Evolutionary conservation across 2,113 vertebrate species (phyloP).

Genomic region (Stegostoma tigrinum): DNA sequence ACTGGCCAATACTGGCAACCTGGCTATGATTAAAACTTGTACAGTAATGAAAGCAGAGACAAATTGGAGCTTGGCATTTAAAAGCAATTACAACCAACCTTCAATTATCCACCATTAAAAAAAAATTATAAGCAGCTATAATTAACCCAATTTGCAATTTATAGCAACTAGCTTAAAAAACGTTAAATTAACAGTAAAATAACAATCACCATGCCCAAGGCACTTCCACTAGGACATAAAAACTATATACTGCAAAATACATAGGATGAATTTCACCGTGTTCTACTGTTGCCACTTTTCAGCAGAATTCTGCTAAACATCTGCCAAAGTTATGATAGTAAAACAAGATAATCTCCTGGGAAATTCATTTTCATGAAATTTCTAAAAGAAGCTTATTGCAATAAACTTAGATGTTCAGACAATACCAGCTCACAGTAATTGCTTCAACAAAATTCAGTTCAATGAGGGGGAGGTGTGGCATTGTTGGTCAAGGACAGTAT

Average conservation of each 20-base stretch:
- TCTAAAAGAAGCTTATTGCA: neutral
- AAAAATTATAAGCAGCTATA: neutral
- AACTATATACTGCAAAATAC: neutral
- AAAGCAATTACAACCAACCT: neutral
- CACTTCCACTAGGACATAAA: neutral
- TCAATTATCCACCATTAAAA: neutral
- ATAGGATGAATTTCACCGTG: neutral
- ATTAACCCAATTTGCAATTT: slow-evolving; percentile 16
- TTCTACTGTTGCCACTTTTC: neutral
- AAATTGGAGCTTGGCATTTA: neutral
- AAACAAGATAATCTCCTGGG: neutral
- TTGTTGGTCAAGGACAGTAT: too few relatives aligned
- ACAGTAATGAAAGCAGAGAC: neutral
- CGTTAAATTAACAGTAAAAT: neutral
- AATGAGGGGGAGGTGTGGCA: too few relatives aligned
- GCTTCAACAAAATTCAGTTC: neutral
- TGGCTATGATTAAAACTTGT: neutral
- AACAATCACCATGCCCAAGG: neutral
- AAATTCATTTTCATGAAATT: neutral
- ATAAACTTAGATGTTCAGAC: neutral
- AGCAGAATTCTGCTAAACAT: neutral
- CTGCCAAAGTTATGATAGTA: neutral
- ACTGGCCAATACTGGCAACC: neutral
- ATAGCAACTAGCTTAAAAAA: neutral
- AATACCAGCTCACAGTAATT: neutral